Conservation (phyloP, 2,797 vertebrate species). For the Danio kyathit region DNA sequence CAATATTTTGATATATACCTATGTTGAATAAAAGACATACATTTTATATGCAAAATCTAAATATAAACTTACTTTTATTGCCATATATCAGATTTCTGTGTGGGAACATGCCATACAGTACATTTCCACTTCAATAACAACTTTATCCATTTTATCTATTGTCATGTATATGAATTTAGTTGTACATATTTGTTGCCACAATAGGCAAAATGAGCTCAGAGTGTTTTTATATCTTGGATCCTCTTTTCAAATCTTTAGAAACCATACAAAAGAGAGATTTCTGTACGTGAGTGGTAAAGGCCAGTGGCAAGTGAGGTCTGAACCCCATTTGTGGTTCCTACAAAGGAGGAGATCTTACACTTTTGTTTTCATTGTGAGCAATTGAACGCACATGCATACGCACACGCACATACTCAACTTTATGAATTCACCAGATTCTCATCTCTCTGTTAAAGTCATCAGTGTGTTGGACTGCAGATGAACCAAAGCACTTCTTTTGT, state of each 20-base stretch:
- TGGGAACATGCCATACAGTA: too few species aligned
- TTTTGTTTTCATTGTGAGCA: neutral
- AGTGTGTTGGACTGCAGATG: constrained; percentile 51
- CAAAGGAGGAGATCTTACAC: constrained; percentile 39
- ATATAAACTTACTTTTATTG: too few species aligned
- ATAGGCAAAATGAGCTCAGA: constrained; percentile 27
- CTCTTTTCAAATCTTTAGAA: constrained; percentile 34
- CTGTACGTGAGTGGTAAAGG: constrained; percentile 8
- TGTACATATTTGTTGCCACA: constrained; percentile 24
- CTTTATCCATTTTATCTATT: constrained; percentile 5
- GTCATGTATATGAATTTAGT: constrained; percentile 22
- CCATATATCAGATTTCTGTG: too few species aligned
- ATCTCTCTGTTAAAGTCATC: constrained; percentile 60
- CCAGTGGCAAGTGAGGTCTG: constrained; percentile 12
- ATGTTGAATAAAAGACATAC: too few species aligned
- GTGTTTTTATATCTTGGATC: constrained; percentile 18
- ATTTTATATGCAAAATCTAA: too few species aligned
- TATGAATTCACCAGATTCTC: constrained; percentile 47
- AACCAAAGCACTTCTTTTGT: constrained; percentile 52
- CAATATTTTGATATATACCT: too few species aligned
- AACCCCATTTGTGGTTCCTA: constrained; percentile 40
- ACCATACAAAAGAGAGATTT: constrained; percentile 27
- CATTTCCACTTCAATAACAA: constrained; percentile 13
- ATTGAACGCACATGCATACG: neutral
- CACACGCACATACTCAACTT: constrained; percentile 29